Conservation (phyloP, 2,888 invertebrate genomes). For the Nephrocerus scutellatus region DNA sequence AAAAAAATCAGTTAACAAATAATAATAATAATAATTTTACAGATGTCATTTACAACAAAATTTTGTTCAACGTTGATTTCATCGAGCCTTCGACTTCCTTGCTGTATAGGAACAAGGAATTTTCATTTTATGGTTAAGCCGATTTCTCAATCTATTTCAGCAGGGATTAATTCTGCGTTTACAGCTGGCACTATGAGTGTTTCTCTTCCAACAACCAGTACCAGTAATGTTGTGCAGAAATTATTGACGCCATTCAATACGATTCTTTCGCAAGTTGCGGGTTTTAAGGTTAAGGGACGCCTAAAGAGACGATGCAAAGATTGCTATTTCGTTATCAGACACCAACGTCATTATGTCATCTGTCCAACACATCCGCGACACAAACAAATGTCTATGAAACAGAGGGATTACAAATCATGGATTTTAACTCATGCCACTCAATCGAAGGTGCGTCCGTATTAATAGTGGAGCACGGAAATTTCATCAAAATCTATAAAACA, state of each 20-base stretch:
- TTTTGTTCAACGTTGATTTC: conserved; percentile 20
- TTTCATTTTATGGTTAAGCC: conserved; percentile 34
- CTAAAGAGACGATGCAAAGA: conserved; percentile 68
- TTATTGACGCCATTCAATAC: conserved; percentile 34
- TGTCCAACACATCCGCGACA: conserved; percentile 73
- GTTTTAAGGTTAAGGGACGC: conserved; percentile 66
- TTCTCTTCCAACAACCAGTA: conserved; percentile 11
- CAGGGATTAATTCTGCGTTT: conserved; percentile 10
- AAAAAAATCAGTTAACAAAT: conserved; percentile 1
- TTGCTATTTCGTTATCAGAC: conserved; percentile 64
- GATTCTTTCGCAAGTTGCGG: conserved; percentile 47
- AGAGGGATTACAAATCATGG: conserved; percentile 64
- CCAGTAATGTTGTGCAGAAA: conserved; percentile 13
- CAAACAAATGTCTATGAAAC: conserved; percentile 70
- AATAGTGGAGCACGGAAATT: too few species aligned
- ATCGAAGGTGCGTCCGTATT: conserved; percentile 46
- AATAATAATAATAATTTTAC: conserved; percentile 21
- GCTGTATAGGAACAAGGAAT: conserved; percentile 18
- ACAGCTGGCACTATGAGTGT: not conserved
- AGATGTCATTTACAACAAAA: conserved; percentile 35
- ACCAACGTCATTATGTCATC: conserved; percentile 63
- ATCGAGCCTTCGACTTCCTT: conserved; percentile 13
- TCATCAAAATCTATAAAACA: not conserved
- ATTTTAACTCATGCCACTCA: conserved; percentile 70
- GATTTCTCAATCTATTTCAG: conserved; percentile 11